Conservation (phyloP, 2,797 vertebrate genomes). For the Remorina albescens region DNA sequence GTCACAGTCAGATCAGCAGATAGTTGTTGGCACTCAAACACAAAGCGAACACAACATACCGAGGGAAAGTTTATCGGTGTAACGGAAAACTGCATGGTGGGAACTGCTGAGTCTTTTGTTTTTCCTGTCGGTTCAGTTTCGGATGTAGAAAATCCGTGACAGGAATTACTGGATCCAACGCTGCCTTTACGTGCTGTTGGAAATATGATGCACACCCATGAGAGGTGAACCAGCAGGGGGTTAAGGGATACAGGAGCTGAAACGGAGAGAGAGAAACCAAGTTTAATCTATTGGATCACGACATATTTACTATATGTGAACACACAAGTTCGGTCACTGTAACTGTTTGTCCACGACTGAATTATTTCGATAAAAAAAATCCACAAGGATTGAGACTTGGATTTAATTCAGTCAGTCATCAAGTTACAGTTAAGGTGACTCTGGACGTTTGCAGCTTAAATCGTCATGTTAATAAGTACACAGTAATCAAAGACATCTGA, state of each 20-base stretch:
- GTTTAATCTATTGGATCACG: neutral
- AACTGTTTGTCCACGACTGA: neutral
- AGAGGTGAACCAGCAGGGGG: too few relatives aligned
- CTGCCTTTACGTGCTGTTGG: slow-evolving; percentile 28
- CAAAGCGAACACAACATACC: neutral
- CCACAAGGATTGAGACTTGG: too few relatives aligned
- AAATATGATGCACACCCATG: neutral
- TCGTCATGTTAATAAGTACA: neutral
- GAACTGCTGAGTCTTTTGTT: too few relatives aligned
- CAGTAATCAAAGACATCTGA: too few relatives aligned
- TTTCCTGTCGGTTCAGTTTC: too few relatives aligned
- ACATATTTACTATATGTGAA: neutral
- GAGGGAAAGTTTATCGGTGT: neutral
- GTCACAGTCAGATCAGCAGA: neutral
- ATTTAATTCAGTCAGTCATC: neutral
- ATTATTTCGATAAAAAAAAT: neutral
- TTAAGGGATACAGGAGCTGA: neutral
- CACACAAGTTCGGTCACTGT: neutral
- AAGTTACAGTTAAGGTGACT: neutral
- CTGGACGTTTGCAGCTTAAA: neutral
- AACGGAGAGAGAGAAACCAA: neutral
- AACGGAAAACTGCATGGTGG: neutral
- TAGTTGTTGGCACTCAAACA: neutral
- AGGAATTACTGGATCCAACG: slow-evolving; percentile 1
- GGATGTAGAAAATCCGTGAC: neutral